Evolutionary conservation across 2,888 invertebrate genomes (phyloP), one percentile per base, ranked within the genome.

Genomic region (Cephus pulcher): DNA sequence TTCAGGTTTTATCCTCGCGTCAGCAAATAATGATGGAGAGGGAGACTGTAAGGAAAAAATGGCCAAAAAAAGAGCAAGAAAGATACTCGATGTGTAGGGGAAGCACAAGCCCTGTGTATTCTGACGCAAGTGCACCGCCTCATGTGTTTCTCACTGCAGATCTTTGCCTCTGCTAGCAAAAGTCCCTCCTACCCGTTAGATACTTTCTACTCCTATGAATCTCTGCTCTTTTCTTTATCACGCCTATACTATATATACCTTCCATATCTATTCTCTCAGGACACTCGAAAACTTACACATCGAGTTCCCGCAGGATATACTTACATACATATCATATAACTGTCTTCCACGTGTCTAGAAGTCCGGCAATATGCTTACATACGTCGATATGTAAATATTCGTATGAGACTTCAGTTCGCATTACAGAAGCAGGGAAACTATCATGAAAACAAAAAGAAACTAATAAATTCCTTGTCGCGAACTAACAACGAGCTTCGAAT

Each of bases 111-210:
- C 78, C 85, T 81, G 81, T 83, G 85, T 85, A 85, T 88, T 85
- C 86, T 86, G 87, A 85, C 86, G 82, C 86, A 84, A 87, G 85
- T 89, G 89, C 90, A 90, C 90, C 86, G 88, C 88, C 89, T 89
- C 80, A 85, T 89, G 84, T 86, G 85, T 86, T 37, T 76, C 77
- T 82, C 84, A 82, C 84, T 80, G 83, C 84, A 83, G 81, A 84
- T 84, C 83, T 87, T 81, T 86, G 86, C 84, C 86, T 84, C 80
- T 84, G 82, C 84, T 81, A 83, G 85, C 84, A 84, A 82, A 82
- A 77, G 80, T 76, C 82, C 81, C 35, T 35, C 35, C 35, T 82
- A 82, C 82, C 76, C 82, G 30, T 74, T 74, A 74, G 23, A 35
- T 34, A 33, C 23, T 34, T 71, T 34, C 56, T 56, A 40, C 73